A percentile compares a stretch with the other conserved stretches of the same genome.
phyloP scores from a whole-genome alignment of 1,140 invertebrate genomes.

The Temnothorax longispinosus region DNA sequence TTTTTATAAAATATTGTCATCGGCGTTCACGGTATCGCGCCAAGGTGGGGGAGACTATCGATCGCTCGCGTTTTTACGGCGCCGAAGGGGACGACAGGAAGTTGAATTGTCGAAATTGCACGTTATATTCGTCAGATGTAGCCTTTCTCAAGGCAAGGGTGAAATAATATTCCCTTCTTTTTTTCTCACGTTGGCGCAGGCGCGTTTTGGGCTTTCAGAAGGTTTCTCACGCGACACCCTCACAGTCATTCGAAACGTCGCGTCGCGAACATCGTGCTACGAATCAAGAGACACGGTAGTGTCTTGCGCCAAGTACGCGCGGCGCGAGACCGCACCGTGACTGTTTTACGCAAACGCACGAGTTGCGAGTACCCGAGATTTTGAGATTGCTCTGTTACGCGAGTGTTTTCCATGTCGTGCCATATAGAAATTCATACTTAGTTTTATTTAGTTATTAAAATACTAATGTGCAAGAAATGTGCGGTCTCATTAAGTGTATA shows the following conservation, averaged over 20 bases:
- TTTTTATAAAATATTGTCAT: neutral
- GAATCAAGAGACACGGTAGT: neutral
- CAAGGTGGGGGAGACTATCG: neutral
- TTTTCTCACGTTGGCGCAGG: neutral
- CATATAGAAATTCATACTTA: neutral
- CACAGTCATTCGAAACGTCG: neutral
- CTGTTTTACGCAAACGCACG: too few relatives aligned
- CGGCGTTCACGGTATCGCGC: neutral
- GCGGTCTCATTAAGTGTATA: neutral
- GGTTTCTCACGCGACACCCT: neutral
- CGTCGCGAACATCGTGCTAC: neutral
- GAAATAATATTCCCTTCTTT: neutral
- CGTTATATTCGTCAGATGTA: neutral
- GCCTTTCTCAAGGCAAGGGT: neutral
- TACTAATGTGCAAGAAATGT: neutral
- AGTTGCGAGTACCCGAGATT: too few relatives aligned
- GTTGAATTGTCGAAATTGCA: conserved; percentile 37
- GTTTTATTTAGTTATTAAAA: neutral
- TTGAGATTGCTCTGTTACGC: neutral
- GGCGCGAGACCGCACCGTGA: too few relatives aligned
- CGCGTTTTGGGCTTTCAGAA: neutral
- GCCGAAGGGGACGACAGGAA: neutral
- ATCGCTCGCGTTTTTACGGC: neutral
- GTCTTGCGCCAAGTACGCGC: too few relatives aligned
- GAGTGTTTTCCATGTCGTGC: neutral